Conservation (phyloP, 2,797 vertebrate species). For the Menidia menidia region DNA sequence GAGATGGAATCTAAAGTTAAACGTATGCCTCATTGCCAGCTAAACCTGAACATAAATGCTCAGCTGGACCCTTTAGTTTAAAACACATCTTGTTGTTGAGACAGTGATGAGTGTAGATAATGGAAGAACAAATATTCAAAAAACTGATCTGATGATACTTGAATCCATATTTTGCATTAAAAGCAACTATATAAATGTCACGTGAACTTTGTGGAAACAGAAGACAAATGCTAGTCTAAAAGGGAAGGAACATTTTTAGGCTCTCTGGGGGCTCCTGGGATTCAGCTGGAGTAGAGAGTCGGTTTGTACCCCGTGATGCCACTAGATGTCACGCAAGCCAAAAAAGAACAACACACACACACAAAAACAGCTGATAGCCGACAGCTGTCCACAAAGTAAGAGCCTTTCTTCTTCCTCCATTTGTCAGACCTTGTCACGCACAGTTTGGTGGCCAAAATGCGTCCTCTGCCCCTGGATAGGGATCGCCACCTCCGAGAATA, state of each 20-base stretch:
- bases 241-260: background rate
- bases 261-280: conserved; percentile 5
- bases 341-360: background rate
- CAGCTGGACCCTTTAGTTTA: background rate
- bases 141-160: too few relatives aligned
- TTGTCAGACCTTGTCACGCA: background rate
- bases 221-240: background rate
- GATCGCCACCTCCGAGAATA: conserved; percentile 4
- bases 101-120: too few relatives aligned
- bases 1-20: too few relatives aligned
- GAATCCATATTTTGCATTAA: too few relatives aligned
- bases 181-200: background rate
- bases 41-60: background rate
- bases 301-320: conserved; percentile 49
- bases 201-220: background rate
- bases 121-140: too few relatives aligned
- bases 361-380: too few relatives aligned
- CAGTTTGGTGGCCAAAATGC: background rate
- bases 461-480: background rate
- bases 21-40: background rate
- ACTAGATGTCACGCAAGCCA: conserved; percentile 73
- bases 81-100: background rate
- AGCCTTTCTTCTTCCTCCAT: conserved; percentile 17
- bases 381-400: background rate
- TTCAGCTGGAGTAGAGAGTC: background rate